phyloP scores from a whole-genome alignment of 2,797 vertebrate genomes.

The Perodicticus potto region DNA sequence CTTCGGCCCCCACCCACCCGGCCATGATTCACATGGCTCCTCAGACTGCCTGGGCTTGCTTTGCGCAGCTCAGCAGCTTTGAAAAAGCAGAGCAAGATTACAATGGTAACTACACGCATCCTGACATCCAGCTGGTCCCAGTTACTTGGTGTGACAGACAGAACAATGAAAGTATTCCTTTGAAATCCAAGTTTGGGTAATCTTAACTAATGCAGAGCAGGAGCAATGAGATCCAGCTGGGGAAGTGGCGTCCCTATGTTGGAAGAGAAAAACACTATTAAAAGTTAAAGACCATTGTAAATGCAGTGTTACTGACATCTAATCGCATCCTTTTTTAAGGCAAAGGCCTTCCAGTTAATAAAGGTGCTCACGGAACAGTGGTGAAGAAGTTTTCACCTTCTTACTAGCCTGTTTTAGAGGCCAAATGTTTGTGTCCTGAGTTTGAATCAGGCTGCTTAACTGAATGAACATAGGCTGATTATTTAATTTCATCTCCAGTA shows the following conservation, averaged over 20 bases:
- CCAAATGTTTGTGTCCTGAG: neutral
- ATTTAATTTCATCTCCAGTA: neutral
- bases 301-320: neutral
- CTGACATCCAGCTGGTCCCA: constrained; percentile 87
- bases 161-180: constrained; percentile 81
- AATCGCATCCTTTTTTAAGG: neutral
- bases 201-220: constrained; percentile 74
- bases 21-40: constrained; percentile 80
- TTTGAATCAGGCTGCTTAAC: neutral
- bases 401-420: neutral
- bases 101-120: constrained; percentile 91
- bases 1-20: constrained; percentile 83
- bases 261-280: constrained; percentile 81
- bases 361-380: neutral
- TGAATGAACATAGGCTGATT: neutral
- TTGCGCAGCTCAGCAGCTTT: constrained; percentile 88
- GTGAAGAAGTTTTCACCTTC: neutral
- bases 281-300: neutral
- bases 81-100: constrained; percentile 92
- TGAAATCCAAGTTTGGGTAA: constrained; percentile 81
- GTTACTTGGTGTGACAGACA: constrained; percentile 83
- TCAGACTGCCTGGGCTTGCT: constrained; percentile 84
- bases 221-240: constrained; percentile 87
- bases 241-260: constrained; percentile 80
- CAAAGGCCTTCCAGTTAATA: neutral